Conservation (phyloP, 1,140 invertebrate genomes). For the Saccostrea cuccullata region DNA sequence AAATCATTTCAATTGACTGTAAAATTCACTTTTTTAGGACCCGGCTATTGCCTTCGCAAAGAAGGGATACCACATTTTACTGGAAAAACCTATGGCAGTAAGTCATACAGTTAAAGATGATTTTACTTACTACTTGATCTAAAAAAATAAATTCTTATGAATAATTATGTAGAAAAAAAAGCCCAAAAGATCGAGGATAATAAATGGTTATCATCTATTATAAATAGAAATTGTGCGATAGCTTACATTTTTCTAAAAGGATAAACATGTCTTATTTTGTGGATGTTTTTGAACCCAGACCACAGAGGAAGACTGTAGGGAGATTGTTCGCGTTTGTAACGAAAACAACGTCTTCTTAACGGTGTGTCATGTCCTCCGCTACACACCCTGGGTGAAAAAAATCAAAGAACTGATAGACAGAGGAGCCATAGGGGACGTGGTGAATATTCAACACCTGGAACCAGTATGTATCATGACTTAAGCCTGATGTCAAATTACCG, state of each 20-base stretch:
- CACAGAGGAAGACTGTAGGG: conserved; percentile 77
- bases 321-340: conserved; percentile 77
- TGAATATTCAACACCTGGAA: conserved; percentile 80
- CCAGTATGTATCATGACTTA: conserved; percentile 71
- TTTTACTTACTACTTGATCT: too few relatives aligned
- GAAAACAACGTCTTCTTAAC: conserved; percentile 76
- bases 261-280: not conserved
- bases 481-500: not conserved
- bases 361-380: conserved; percentile 80
- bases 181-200: too few relatives aligned
- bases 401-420: conserved; percentile 78
- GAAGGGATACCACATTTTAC: conserved; percentile 79
- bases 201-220: too few relatives aligned
- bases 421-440: conserved; percentile 78
- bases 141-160: too few relatives aligned
- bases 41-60: conserved; percentile 79
- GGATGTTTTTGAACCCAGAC: conserved; percentile 60
- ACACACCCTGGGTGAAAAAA: conserved; percentile 75
- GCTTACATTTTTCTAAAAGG: too few relatives aligned
- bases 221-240: too few relatives aligned
- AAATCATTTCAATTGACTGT: too few relatives aligned
- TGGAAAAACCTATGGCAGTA: conserved; percentile 81
- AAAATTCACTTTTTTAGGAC: conserved; percentile 61
- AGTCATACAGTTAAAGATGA: conserved; percentile 47
- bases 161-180: too few relatives aligned